These are phyloP conservation scores for Odontothrips loti DNA, from an alignment of 2,888 invertebrate species.

Conservation along the genomic window DNA sequence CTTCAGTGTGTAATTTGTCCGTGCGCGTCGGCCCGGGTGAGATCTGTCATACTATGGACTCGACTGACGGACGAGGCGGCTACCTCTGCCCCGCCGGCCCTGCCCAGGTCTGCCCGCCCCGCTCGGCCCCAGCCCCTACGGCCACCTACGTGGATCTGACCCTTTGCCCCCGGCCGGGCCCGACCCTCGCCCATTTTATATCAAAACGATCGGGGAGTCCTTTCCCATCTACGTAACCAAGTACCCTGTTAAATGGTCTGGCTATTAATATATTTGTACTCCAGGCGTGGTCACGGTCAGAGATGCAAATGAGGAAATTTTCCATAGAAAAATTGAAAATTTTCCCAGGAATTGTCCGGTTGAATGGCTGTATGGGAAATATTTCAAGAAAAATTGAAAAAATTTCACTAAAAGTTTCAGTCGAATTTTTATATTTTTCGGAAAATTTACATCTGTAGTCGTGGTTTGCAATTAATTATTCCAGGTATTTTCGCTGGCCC, in stretches of 20 bases:
- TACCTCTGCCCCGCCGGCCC: not conserved
- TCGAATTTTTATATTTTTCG: no score
- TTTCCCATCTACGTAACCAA: not conserved
- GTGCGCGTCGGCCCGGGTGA: not conserved
- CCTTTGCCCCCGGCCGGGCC: not conserved
- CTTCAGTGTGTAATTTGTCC: slow-evolving; percentile 2
- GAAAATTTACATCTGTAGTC: no score
- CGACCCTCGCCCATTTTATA: slow-evolving; percentile 7
- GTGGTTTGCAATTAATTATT: no score
- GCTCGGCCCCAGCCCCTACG: not conserved
- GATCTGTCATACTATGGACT: not conserved
- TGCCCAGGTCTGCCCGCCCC: not conserved
- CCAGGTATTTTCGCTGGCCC: no score
- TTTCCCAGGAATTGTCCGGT: no score
- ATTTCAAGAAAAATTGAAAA: no score
- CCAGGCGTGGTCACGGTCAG: no score
- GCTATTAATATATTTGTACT: no score
- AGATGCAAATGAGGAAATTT: no score
- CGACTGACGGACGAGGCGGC: not conserved
- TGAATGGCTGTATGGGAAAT: no score
- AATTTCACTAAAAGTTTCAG: no score
- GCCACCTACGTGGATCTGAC: slow-evolving; percentile 10
- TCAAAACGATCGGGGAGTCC: slow-evolving; percentile 3
- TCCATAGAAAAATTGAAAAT: no score
- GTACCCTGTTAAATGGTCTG: not conserved